Percentiles rank a stretch among this genome's conserved stretches.
phyloP scores from a whole-genome alignment of 2,888 invertebrate genomes.

The Monopis laevigella region DNA sequence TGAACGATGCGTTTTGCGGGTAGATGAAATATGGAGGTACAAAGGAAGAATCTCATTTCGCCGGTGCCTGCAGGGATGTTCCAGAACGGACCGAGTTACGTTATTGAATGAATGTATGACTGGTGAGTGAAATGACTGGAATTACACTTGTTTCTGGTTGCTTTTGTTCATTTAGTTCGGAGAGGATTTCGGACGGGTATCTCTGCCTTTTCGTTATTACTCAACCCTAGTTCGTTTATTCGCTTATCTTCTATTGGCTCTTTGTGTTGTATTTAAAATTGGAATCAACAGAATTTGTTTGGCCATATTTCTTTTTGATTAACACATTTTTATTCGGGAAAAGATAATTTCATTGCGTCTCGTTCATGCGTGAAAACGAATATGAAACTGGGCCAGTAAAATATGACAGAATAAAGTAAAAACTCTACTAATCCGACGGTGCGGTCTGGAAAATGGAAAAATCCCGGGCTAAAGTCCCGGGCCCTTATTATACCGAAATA shows the following conservation, averaged over 20 bases:
- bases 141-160: constrained; percentile 1
- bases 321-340: too few relatives aligned
- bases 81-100: constrained; percentile 25
- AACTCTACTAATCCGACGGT: constrained; percentile 14
- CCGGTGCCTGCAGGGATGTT: constrained; percentile 37
- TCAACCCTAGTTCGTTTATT: too few relatives aligned
- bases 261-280: too few relatives aligned
- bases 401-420: neutral
- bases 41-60: constrained; percentile 51
- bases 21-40: constrained; percentile 49
- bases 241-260: too few relatives aligned
- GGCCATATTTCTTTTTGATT: too few relatives aligned
- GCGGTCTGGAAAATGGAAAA: constrained; percentile 44
- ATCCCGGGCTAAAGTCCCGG: constrained; percentile 41
- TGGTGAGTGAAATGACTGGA: constrained; percentile 1
- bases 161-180: neutral
- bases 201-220: too few relatives aligned
- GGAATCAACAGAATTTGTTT: too few relatives aligned
- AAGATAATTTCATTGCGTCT: too few relatives aligned
- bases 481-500: constrained; percentile 44
- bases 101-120: constrained; percentile 31
- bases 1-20: constrained; percentile 34
- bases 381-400: too few relatives aligned
- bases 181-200: neutral
- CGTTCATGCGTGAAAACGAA: too few relatives aligned